Percentiles rank a stretch among this genome's conserved stretches.
Conservation (phyloP, 2,888 invertebrate species). For the Hemistola chrysoprasaria region DNA sequence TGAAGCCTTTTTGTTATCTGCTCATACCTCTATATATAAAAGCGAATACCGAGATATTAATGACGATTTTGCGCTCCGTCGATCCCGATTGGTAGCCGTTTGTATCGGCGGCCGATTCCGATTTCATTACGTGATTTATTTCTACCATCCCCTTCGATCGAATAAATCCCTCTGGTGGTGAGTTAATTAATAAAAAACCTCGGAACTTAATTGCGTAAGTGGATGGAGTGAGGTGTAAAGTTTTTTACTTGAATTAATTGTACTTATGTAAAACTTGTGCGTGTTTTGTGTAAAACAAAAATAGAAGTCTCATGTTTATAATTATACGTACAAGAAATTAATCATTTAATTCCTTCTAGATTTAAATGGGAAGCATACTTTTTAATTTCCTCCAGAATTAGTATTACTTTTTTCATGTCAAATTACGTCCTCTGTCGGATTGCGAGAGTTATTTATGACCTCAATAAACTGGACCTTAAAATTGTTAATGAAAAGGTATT, state of each 20-base stretch:
- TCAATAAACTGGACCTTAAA: conserved; percentile 81
- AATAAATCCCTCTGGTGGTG: conserved; percentile 63
- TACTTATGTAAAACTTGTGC: too few species aligned
- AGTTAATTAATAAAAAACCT: conserved; percentile 76
- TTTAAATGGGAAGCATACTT: too few species aligned
- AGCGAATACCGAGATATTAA: conserved; percentile 50
- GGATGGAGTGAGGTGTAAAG: conserved; percentile 6
- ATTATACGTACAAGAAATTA: too few species aligned
- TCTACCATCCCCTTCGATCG: conserved; percentile 63
- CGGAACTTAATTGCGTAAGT: conserved; percentile 21
- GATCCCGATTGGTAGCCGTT: conserved; percentile 52
- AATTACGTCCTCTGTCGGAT: conserved; percentile 57
- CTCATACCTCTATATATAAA: not conserved
- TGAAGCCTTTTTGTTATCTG: not conserved
- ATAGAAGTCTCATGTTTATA: too few species aligned
- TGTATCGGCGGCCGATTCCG: conserved; percentile 53
- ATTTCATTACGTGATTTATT: conserved; percentile 72
- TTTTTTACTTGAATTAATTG: not conserved
- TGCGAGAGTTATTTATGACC: conserved; percentile 76
- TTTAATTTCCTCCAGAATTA: conserved; percentile 35
- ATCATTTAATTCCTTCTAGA: too few species aligned
- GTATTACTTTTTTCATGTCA: conserved; percentile 49
- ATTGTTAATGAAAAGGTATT: conserved; percentile 82
- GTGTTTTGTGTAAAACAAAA: too few species aligned
- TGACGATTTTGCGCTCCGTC: conserved; percentile 66